Evolutionary conservation across 2,113 vertebrate species (phyloP), one percentile per base, ranked within the genome.

Genomic region (Crotalus horridus): DNA sequence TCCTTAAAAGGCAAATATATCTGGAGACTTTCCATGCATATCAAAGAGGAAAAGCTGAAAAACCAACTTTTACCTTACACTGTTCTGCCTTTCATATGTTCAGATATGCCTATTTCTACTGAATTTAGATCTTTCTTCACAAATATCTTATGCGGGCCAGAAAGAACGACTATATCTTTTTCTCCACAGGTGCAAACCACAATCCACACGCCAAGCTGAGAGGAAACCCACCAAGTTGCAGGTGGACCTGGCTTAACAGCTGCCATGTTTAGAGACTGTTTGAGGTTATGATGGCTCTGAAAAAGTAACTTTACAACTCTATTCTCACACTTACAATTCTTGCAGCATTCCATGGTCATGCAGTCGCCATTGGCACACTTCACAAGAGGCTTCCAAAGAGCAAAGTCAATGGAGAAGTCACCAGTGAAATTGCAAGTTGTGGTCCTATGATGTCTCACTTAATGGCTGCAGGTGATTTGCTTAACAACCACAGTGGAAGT

Each of bases 1-100:
- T n/a, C 93, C 89, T 88, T 89, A 93, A 93, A 96, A 90, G 88
- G 81, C 53, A 91, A 61, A 20, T 89, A 51, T 87, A 91, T 93
- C 92, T 48, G 24, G 15, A 91, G 91, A 92, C 43, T 92, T 89
- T 89, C 86, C 92, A 90, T 95, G 88, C 21, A 15, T 61, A 48
- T 48, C 33, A 21, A 11, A 89, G 91, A 85, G 93, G 24, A 61
- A 74, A 92, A 55, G 4, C 64, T 92, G 24, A 17, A 87, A 46
- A 61, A 93, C 93, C 21, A 64, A 81, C n/a, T 46, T 23, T 92
- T 92, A 58, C 43, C 5, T 54, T 58, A 58, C 0, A 1, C 1
- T 5, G 21, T 33, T 91, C 64, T 15, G 24, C 17, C 0, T 94
- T 86, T 33, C 3, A 89, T 43, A 33, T 43, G 43, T 46, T 43